Evolutionary conservation across 2,113 vertebrate species (phyloP).

Genomic region (Hystrix cristata): DNA sequence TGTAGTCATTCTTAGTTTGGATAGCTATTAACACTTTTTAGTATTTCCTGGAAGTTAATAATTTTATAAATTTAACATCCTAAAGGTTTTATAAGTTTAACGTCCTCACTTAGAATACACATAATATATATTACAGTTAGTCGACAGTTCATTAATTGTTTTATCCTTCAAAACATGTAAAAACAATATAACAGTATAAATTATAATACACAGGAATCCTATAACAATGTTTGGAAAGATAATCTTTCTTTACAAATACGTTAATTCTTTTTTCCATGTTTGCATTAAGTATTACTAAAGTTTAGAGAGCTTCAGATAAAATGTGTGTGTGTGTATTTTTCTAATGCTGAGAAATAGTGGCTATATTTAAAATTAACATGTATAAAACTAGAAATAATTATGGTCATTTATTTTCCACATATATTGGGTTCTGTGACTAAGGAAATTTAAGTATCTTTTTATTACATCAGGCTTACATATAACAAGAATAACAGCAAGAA

Average conservation of each 20-base stretch:
- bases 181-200: background rate
- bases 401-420: background rate
- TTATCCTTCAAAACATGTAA: constrained; percentile 32
- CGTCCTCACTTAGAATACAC: background rate
- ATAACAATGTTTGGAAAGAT: constrained; percentile 27
- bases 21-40: background rate
- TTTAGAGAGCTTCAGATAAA: constrained; percentile 6
- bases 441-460: constrained; percentile 30
- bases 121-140: background rate
- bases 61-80: background rate
- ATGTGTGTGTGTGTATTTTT: background rate
- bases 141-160: background rate
- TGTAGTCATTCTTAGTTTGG: background rate
- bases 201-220: background rate
- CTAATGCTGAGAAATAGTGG: background rate
- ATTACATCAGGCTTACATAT: background rate
- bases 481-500: constrained; percentile 25
- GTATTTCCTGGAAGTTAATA: constrained; percentile 50
- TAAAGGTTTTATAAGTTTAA: background rate
- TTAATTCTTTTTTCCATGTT: background rate
- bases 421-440: background rate
- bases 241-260: constrained; percentile 20
- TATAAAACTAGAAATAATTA: constrained; percentile 35
- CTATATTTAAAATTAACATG: constrained; percentile 30
- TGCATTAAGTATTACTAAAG: background rate